Percentiles rank a stretch among this genome's conserved stretches.
These are phyloP conservation scores for Acanthurus lineatus DNA, from an alignment of 2,797 vertebrate species.

Conservation along the genomic window DNA sequence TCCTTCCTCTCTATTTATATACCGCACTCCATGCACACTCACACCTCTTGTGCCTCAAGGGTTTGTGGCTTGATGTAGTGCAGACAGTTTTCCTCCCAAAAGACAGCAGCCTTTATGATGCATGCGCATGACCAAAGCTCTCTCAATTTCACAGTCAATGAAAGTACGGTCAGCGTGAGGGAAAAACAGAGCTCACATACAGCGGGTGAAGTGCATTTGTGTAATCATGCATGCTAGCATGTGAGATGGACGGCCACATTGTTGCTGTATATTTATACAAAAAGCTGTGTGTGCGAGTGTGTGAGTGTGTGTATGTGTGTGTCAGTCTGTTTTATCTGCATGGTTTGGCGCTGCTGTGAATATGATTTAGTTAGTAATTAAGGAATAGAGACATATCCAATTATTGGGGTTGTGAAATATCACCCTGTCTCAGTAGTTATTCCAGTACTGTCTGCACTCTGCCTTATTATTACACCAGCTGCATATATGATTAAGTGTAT, in stretches of 20 bases:
- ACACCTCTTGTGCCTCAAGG: slow-evolving; percentile 32
- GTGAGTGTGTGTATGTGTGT: slow-evolving; percentile 23
- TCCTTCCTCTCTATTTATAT: slow-evolving; percentile 12
- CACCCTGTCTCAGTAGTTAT: slow-evolving; percentile 73
- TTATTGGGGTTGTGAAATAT: slow-evolving; percentile 83
- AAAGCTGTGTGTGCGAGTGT: slow-evolving; percentile 22
- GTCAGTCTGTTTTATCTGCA: slow-evolving; percentile 55
- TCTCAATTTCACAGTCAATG: slow-evolving; percentile 7
- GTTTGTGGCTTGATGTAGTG: slow-evolving; percentile 43
- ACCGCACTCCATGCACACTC: slow-evolving; percentile 12
- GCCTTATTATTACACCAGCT: slow-evolving; percentile 72
- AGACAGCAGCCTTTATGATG: slow-evolving; percentile 18
- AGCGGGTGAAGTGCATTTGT: neutral
- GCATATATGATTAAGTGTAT: slow-evolving; percentile 69
- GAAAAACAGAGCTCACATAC: neutral
- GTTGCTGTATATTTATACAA: slow-evolving; percentile 13
- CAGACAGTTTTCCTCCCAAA: slow-evolving; percentile 2
- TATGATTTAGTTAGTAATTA: slow-evolving; percentile 86
- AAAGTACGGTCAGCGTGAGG: slow-evolving; percentile 9
- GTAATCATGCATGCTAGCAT: neutral
- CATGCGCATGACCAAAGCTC: slow-evolving; percentile 9
- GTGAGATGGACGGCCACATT: neutral
- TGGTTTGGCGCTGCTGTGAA: slow-evolving; percentile 37
- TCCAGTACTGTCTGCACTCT: slow-evolving; percentile 69
- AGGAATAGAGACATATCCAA: slow-evolving; percentile 81